phyloP scores from a whole-genome alignment of 2,888 invertebrate genomes.

The Prenolepis imparis region DNA sequence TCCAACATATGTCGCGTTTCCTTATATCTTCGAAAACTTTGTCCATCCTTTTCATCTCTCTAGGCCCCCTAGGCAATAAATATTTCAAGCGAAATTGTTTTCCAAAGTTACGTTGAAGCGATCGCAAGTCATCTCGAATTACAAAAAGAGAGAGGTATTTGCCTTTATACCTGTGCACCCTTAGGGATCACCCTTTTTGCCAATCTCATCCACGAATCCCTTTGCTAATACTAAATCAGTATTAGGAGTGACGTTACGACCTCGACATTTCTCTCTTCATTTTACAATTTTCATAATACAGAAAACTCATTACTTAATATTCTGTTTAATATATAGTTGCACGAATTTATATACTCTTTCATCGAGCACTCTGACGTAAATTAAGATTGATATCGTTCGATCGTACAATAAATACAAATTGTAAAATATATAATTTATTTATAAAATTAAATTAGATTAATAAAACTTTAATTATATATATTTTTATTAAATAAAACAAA shows the following conservation, averaged over 20 bases:
- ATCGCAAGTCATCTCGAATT: slow-evolving; percentile 58
- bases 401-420: no score
- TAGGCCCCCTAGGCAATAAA: slow-evolving; percentile 14
- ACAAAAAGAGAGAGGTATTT: slow-evolving; percentile 45
- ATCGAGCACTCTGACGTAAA: not conserved
- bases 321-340: slow-evolving; percentile 20
- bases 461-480: no score
- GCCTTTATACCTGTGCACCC: slow-evolving; percentile 63
- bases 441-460: not conserved
- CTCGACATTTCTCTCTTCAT: slow-evolving; percentile 43
- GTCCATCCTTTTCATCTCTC: not conserved
- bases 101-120: slow-evolving; percentile 53
- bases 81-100: slow-evolving; percentile 48
- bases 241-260: slow-evolving; percentile 56
- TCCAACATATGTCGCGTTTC: not conserved
- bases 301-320: slow-evolving; percentile 39
- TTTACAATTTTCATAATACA: slow-evolving; percentile 34
- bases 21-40: slow-evolving; percentile 1
- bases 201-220: not conserved
- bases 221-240: slow-evolving; percentile 64
- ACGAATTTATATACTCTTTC: not conserved
- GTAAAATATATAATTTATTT: not conserved
- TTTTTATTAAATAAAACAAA: no score
- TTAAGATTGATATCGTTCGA: slow-evolving; percentile 16
- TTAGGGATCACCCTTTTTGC: slow-evolving; percentile 52